Evolutionary conservation across 2,113 vertebrate genomes (phyloP).

Genomic region (Micronisus gabar): DNA sequence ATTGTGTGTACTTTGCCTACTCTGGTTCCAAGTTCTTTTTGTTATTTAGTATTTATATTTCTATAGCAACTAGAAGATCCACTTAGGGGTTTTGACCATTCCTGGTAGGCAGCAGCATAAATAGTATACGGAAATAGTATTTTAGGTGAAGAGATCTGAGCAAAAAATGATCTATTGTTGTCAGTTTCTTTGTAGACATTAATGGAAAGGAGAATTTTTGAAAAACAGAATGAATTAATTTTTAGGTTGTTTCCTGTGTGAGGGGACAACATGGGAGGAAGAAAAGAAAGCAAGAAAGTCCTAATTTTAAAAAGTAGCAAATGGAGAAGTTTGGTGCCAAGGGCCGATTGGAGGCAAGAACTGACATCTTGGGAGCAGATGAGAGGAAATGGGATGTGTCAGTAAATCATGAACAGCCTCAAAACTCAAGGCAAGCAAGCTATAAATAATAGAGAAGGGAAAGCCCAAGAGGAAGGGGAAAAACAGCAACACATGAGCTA

Average conservation of each 20-base stretch:
- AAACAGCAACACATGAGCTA: neutral
- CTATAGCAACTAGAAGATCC: conserved; percentile 31
- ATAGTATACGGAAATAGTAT: neutral
- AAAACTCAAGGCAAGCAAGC: conserved; percentile 13
- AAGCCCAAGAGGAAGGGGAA: neutral
- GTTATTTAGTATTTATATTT: conserved; percentile 42
- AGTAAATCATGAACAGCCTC: conserved; percentile 45
- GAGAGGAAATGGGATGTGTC: conserved; percentile 47
- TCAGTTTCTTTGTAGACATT: neutral
- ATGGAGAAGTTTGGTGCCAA: conserved; percentile 8
- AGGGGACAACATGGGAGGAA: neutral
- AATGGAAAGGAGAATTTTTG: neutral
- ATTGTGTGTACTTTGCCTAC: conserved; percentile 21
- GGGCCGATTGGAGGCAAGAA: conserved; percentile 4
- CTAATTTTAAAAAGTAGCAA: conserved; percentile 1
- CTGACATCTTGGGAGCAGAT: conserved; percentile 61
- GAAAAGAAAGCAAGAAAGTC: neutral
- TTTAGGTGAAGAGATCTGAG: neutral
- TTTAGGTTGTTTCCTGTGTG: conserved; percentile 2
- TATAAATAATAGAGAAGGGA: conserved; percentile 22
- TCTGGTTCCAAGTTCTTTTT: neutral
- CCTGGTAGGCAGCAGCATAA: neutral
- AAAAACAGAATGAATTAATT: neutral
- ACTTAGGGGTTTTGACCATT: conserved; percentile 1
- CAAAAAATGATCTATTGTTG: neutral